A percentile compares a stretch with the other conserved stretches of the same genome.
Conservation (phyloP, 2,888 invertebrate species). For the Napeogenes sylphis region DNA sequence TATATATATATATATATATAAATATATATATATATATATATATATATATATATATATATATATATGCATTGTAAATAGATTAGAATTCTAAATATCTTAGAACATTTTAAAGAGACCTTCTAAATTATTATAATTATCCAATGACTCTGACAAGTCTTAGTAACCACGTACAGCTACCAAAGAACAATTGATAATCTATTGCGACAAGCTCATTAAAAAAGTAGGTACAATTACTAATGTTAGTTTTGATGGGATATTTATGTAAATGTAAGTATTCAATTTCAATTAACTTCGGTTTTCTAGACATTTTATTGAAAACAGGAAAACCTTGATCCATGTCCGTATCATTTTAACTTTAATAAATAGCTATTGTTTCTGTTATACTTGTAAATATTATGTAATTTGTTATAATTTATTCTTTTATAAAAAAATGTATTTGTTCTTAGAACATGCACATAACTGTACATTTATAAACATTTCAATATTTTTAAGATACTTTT, state of each 20-base stretch:
- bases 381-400: neutral
- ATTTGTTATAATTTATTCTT: neutral
- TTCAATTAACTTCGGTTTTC: slow-evolving; percentile 26
- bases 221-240: slow-evolving; percentile 15
- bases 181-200: neutral
- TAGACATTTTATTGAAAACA: slow-evolving; percentile 45
- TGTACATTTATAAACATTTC: too few relatives aligned
- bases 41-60: too few relatives aligned
- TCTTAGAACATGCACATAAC: too few relatives aligned
- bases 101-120: too few relatives aligned
- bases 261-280: slow-evolving; percentile 19
- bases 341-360: slow-evolving; percentile 24
- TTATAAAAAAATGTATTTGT: neutral
- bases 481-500: too few relatives aligned
- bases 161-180: neutral
- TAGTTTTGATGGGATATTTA: slow-evolving; percentile 19
- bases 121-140: too few relatives aligned
- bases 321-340: slow-evolving; percentile 43
- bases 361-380: slow-evolving; percentile 27
- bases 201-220: slow-evolving; percentile 12
- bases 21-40: too few relatives aligned
- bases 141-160: too few relatives aligned
- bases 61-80: too few relatives aligned
- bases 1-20: too few relatives aligned
- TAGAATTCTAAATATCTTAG: too few relatives aligned